Evolutionary conservation across 2,888 invertebrate genomes (phyloP), one percentile per base, ranked within the genome.

Genomic region (Diadromus collaris): DNA sequence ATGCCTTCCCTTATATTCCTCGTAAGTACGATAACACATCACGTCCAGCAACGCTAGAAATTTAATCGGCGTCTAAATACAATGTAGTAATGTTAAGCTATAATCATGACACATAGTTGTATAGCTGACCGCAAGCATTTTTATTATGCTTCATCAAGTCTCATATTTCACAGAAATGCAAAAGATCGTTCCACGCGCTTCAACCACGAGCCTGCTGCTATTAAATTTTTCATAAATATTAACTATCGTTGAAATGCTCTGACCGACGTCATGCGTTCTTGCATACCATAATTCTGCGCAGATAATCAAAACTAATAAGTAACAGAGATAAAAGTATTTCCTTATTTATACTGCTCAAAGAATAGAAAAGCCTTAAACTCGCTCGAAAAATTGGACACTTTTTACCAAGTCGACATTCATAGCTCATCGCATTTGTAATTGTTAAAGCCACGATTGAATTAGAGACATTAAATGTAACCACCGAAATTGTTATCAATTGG

Each of bases 1-100:
- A 95, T 97, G 85, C 97, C 97, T 67, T 96, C 97, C 1, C 92
- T 97, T 76, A 94, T 97, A 85, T 97, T 97, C 89, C 94, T 97
- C 93, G 97, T 97, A 91, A 94, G 93, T 89, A 70, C 16, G 63
- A 51, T 61, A 69, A 9, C 13, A 58, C 60, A 41, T 58, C 41
- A 27, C 5, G 9, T 16, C 7, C 29, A 10, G 5, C 16, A 6
- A 16, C 27, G 16, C 16, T 27, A 2, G 56, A 4, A 54, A 27
- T 54, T 5, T 1, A 27, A 27, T 27, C 27, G 27, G 24, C 10
- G 10, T 16, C 16, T 16, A 27, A 16, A 27, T 56, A 6, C 7
- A 27, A 29, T 4, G 13, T 54, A 54, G 27, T 48, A 16, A 56
- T 16, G 27, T 13, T 27, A 29, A 29, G 27, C n/a, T 27, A 56